These are phyloP conservation scores for Schizaphis graminum DNA, from an alignment of 2,888 invertebrate genomes.

Conservation along the genomic window DNA sequence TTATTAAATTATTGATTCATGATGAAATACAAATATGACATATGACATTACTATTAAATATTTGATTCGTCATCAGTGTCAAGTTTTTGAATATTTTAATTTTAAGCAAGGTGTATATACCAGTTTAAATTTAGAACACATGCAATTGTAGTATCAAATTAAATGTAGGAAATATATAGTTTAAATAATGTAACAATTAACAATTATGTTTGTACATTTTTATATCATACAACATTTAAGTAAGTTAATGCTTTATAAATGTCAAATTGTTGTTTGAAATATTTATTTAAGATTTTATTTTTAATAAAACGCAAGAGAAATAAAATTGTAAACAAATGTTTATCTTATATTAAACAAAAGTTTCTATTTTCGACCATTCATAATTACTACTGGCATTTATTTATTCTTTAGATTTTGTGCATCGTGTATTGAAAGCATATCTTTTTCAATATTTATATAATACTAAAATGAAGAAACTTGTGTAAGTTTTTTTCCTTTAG, in stretches of 20 bases:
- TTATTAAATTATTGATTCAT: background rate
- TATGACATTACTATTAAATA: background rate
- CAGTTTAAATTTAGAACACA: background rate
- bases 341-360: constrained; percentile 37
- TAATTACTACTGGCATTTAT: constrained; percentile 44
- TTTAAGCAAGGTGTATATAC: background rate
- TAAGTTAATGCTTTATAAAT: background rate
- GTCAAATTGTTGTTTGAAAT: background rate
- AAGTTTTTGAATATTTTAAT: background rate
- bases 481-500: background rate
- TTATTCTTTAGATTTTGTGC: constrained; percentile 35
- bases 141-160: background rate
- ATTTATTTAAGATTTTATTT: background rate
- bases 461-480: constrained; percentile 38
- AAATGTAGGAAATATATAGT: background rate
- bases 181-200: background rate
- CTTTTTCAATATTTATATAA: constrained; percentile 37
- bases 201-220: background rate
- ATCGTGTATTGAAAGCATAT: background rate
- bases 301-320: background rate
- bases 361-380: constrained; percentile 27
- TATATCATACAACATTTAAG: background rate
- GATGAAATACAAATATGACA: background rate
- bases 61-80: background rate
- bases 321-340: background rate